Percentiles rank a stretch among this genome's conserved stretches.
These are phyloP conservation scores for Erannis defoliaria DNA, from an alignment of 2,888 invertebrate genomes.

Conservation along the genomic window DNA sequence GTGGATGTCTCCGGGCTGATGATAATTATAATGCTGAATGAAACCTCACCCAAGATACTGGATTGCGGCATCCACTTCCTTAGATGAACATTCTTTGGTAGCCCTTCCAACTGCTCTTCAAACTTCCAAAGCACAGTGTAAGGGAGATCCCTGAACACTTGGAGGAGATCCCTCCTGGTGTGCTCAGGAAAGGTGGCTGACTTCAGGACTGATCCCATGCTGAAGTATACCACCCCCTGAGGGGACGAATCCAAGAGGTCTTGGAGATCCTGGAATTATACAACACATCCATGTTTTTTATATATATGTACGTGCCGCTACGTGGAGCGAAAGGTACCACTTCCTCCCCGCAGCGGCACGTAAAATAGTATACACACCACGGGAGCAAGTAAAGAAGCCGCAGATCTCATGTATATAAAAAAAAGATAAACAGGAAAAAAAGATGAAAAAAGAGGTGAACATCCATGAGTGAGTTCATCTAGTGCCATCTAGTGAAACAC, in stretches of 20 bases:
- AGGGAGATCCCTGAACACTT: conserved; percentile 56
- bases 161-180: conserved; percentile 53
- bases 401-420: too few relatives aligned
- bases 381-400: too few relatives aligned
- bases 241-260: conserved; percentile 62
- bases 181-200: conserved; percentile 51
- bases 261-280: conserved; percentile 61
- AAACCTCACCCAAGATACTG: conserved; percentile 76
- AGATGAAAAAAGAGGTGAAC: too few relatives aligned
- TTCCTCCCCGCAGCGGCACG: too few relatives aligned
- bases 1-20: too few relatives aligned
- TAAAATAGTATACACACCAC: too few relatives aligned
- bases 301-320: too few relatives aligned
- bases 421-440: neutral
- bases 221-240: conserved; percentile 72
- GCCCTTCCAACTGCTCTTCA: conserved; percentile 65
- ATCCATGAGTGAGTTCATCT: too few relatives aligned
- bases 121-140: conserved; percentile 84
- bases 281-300: too few relatives aligned
- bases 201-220: conserved; percentile 69
- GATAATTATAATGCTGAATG: too few relatives aligned
- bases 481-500: too few relatives aligned
- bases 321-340: too few relatives aligned
- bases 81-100: conserved; percentile 76
- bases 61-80: conserved; percentile 83